Evolutionary conservation across 2,888 invertebrate genomes (phyloP).

Genomic region (Phlogophora meticulosa): DNA sequence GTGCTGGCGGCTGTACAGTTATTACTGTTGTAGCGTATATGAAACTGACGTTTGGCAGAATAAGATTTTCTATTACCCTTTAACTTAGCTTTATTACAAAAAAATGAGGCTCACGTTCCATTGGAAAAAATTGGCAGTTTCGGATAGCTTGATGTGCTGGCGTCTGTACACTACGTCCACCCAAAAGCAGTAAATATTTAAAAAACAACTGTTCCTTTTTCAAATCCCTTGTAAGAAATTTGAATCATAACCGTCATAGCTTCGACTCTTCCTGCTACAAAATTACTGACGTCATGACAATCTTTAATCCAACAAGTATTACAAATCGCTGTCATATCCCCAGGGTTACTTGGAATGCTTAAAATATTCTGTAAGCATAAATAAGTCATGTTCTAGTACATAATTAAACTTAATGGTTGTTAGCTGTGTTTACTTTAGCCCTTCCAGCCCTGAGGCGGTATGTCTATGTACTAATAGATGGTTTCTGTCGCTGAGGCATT

Average conservation of each 20-base stretch:
- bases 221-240: background rate
- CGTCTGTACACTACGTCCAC: too few relatives aligned
- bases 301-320: constrained; percentile 43
- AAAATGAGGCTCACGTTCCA: too few relatives aligned
- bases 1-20: too few relatives aligned
- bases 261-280: background rate
- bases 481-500: constrained; percentile 48
- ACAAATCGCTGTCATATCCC: constrained; percentile 52
- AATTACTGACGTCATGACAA: constrained; percentile 16
- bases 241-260: background rate
- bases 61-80: too few relatives aligned
- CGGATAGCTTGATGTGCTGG: too few relatives aligned
- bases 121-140: too few relatives aligned
- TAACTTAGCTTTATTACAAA: too few relatives aligned
- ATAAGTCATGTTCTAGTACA: constrained; percentile 58
- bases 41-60: too few relatives aligned
- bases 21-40: too few relatives aligned
- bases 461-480: constrained; percentile 41
- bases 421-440: constrained; percentile 50
- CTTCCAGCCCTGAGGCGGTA: constrained; percentile 21
- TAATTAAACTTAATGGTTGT: constrained; percentile 57
- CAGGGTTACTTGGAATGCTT: constrained; percentile 44
- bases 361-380: constrained; percentile 54
- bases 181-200: too few relatives aligned
- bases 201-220: too few relatives aligned